Evolutionary conservation across 2,113 vertebrate genomes (phyloP), one percentile per base, ranked within the genome.

Genomic region (Arothron firmamentum): DNA sequence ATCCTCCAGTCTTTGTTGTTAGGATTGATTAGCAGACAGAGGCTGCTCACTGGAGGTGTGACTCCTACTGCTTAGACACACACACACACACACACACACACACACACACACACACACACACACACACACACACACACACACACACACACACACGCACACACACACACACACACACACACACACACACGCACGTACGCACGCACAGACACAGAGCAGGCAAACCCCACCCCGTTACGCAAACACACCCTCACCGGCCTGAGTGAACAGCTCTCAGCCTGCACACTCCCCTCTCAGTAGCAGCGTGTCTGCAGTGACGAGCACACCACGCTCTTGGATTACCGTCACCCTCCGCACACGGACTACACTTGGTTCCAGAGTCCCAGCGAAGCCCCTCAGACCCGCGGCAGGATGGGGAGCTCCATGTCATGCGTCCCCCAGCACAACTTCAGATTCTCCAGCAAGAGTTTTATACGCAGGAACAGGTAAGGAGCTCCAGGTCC

Each of bases 401-500:
- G 1, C n/a, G 20, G 67, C 84, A 89, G 20, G 77, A 92, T 92
- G 91, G 91, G 91, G 89, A 90, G 84, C 79, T 87, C 87, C 77
- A 84, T 91, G 81, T 92, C 91, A 81, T 92, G 91, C 67, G 88
- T 92, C 60, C 90, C 91, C 69, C 87, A 91, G 52, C 85, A 91
- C 77, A 92, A 90, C 81, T 88, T 92, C 61, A 89, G 83, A 46
- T 90, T 82, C 69, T 92, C 91, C 74, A 89, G 90, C 80, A 92
- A 92, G 81, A 91, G 87, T 54, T 92, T 92, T 71, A 90, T 92
- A 17, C 89, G 91, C 50, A 84, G 90, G 59, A 92, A 92, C 89
- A 92, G 90, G 91, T 92, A 87, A 76, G 74, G 56, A 18, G 31
- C 47, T 21, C 28, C 6, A 45, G 49, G 50, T 51, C 57, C 64